phyloP scores from a whole-genome alignment of 2,797 vertebrate species.

The Platalea minor region DNA sequence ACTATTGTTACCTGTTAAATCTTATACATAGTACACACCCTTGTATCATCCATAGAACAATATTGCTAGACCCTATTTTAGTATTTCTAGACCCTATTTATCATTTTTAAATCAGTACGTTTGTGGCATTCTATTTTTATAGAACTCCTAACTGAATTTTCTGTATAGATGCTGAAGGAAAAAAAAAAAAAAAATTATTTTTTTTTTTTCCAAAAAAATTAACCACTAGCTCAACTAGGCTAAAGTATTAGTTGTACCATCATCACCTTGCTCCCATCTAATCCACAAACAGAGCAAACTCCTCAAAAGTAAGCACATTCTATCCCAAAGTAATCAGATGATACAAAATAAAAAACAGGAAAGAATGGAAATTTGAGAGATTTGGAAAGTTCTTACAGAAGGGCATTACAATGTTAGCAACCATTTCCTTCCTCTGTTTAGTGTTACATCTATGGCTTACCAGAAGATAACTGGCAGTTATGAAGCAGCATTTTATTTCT shows the following conservation, averaged over 20 bases:
- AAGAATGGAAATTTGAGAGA: neutral
- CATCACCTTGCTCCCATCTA: neutral
- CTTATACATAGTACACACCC: accelerated
- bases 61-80: neutral
- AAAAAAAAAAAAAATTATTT: neutral
- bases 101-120: neutral
- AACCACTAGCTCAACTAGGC: neutral
- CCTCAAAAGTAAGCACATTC: neutral
- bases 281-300: neutral
- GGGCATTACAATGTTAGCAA: neutral
- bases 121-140: neutral
- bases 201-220: neutral
- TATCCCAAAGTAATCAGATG: neutral
- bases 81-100: neutral
- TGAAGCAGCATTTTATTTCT: neutral
- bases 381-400: neutral
- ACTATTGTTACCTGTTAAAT: neutral
- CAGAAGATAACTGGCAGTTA: neutral
- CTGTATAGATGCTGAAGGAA: neutral
- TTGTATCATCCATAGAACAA: neutral
- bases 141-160: neutral
- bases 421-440: neutral
- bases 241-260: neutral
- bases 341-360: neutral
- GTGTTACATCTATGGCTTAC: neutral